These are phyloP conservation scores for Alces alces DNA, from an alignment of 2,113 vertebrate species.

Conservation along the genomic window DNA sequence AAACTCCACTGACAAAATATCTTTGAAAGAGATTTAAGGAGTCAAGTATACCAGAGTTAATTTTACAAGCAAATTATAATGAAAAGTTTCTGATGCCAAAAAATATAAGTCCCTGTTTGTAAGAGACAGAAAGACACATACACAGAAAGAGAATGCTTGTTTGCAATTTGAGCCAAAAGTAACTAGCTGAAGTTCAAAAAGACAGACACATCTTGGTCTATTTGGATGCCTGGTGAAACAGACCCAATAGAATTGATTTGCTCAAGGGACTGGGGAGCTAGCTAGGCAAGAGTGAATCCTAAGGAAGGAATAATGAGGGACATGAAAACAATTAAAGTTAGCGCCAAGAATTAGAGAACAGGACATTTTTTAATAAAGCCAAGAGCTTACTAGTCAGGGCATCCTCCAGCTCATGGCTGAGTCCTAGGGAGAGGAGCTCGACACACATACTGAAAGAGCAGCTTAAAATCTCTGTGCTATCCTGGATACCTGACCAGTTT, in stretches of 20 bases:
- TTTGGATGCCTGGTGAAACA: neutral
- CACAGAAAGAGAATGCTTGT: neutral
- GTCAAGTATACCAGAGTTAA: neutral
- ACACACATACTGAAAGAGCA: neutral
- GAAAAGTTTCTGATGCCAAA: neutral
- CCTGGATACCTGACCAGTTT: neutral
- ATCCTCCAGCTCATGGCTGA: neutral
- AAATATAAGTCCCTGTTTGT: neutral
- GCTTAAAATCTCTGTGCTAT: neutral
- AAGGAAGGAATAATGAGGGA: neutral
- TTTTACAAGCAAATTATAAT: neutral
- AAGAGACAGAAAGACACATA: neutral
- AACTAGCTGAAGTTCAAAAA: neutral
- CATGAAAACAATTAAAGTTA: neutral
- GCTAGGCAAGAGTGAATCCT: neutral
- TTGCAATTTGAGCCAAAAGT: neutral
- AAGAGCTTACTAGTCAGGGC: neutral
- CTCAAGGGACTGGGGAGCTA: neutral
- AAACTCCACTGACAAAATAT: neutral
- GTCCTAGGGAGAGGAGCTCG: neutral
- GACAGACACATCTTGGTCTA: neutral
- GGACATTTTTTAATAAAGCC: neutral
- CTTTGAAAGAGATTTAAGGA: neutral
- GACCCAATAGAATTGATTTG: neutral
- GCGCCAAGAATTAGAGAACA: neutral